Conservation (phyloP, 2,888 invertebrate genomes). For the Synanthedon tipuliformis region DNA sequence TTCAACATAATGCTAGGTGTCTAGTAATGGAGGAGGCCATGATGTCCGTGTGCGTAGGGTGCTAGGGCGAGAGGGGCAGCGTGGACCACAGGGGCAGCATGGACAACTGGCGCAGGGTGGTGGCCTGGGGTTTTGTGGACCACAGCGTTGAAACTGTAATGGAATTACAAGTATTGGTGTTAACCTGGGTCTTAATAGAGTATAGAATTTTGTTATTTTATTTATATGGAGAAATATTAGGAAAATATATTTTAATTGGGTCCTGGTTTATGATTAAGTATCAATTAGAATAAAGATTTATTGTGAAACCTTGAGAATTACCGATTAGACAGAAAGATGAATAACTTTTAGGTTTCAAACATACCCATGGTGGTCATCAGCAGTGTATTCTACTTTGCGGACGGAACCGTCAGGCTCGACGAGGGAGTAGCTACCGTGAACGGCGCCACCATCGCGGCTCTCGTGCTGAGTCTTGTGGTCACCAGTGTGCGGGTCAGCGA, state of each 20-base stretch:
- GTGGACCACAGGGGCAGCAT: conserved; percentile 40
- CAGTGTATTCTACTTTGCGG: conserved; percentile 73
- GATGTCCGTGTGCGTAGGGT: conserved; percentile 48
- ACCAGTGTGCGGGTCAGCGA: conserved; percentile 72
- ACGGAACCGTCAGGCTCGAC: conserved; percentile 74
- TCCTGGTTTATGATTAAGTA: too few relatives aligned
- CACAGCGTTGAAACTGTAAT: conserved; percentile 65
- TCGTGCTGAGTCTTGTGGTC: conserved; percentile 74
- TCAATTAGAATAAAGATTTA: too few relatives aligned
- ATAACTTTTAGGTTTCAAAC: not conserved
- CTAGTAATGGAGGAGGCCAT: conserved; percentile 50
- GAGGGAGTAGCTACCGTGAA: conserved; percentile 75
- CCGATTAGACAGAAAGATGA: conserved; percentile 4
- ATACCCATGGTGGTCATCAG: conserved; percentile 72
- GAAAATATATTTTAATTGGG: too few relatives aligned
- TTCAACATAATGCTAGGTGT: conserved; percentile 29
- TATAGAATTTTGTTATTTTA: too few relatives aligned
- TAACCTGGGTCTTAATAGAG: too few relatives aligned
- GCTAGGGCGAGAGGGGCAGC: conserved; percentile 33
- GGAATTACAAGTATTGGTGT: not conserved
- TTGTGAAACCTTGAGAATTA: too few relatives aligned
- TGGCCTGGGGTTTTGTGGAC: conserved; percentile 63
- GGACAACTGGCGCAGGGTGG: conserved; percentile 53
- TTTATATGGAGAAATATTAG: too few relatives aligned
- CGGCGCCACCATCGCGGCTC: conserved; percentile 73